These are phyloP conservation scores for Stichopus chloronotus DNA, from an alignment of 35 echinoderm and acorn worm genomes.

Conservation along the genomic window DNA sequence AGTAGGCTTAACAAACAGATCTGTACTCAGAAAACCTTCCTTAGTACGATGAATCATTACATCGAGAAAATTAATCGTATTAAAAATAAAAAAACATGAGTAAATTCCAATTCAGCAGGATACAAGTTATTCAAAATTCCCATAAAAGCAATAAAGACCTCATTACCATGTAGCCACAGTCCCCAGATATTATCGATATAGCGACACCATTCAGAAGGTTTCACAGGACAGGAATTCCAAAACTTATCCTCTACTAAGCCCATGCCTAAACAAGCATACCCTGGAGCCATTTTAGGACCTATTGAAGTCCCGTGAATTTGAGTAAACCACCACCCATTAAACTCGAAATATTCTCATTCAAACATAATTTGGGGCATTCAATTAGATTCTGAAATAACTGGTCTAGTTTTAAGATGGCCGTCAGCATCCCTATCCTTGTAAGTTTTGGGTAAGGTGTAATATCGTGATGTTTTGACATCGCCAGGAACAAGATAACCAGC, in stretches of 20 bases:
- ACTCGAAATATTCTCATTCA: slow-evolving; percentile 27
- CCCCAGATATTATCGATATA: slow-evolving; percentile 26
- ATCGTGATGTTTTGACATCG: background rate
- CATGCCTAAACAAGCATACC: background rate
- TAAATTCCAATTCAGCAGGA: too few relatives aligned
- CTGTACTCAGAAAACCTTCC: too few relatives aligned
- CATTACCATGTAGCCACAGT: background rate
- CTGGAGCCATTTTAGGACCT: slow-evolving; percentile 2
- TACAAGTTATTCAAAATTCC: too few relatives aligned
- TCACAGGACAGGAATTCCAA: background rate
- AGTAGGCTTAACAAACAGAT: too few relatives aligned
- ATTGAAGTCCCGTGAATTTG: slow-evolving; percentile 4
- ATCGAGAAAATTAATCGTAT: too few relatives aligned
- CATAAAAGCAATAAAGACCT: background rate
- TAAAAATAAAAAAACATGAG: too few relatives aligned
- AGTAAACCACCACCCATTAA: background rate
- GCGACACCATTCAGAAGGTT: slow-evolving; percentile 5
- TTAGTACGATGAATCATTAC: too few relatives aligned
- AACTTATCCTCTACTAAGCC: background rate
- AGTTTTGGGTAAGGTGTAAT: slow-evolving; percentile 29
- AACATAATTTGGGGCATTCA: background rate
- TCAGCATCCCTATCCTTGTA: background rate
- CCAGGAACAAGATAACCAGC: background rate
- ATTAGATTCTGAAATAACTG: slow-evolving; percentile 2
- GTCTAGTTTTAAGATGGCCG: background rate